Base-by-base conservation (phyloP, 2,888 invertebrate species). In the Ferrisia virgata region DNA sequence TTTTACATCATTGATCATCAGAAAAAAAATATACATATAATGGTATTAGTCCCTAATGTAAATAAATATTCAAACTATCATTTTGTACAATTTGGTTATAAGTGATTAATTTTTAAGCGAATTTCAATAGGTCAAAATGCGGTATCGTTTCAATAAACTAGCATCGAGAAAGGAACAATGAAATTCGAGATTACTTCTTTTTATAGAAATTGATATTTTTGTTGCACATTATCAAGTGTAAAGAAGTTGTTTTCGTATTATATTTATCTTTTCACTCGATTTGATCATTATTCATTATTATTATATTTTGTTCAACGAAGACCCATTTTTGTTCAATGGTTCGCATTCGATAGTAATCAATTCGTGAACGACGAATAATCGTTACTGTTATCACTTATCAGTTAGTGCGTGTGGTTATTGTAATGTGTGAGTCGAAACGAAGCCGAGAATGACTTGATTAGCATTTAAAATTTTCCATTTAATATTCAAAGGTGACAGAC, bases 181-280 rank as follows among this genome's bases (percentile, higher is more conserved):
- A n/a, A 76, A 76, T 36, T 18, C 5, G 72, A 76, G 5, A 64
- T 28, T 15, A 64, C 13, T 64, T 64, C 9, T 58, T 72, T 72
- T 36, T 36, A 28, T 76, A 76, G 36, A 76, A 64, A 64, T 36
- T 5, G 72, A 82, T 81, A 31, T 39, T 33, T 82, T 82, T 36
- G 64, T 64, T 82, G 82, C 82, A 82, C 82, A 39, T 76, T 76
- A 39, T 82, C 80, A 25, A 58, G 82, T 58, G 82, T 58, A 82
- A 82, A 80, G 80, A 53, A 47, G 43, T 80, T 80, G 43, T 80
- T 43, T 43, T 80, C 25, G 40, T 28, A 80, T 80, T 47, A 80
- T 28, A 80, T 33, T 80, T 53, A 80, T 80, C 43, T 80, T 79
- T 80, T 80, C 80, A 43, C 33, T 80, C 25, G 28, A n/a, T 25